Percentiles rank a stretch among this genome's conserved stretches.
phyloP scores from a whole-genome alignment of 2,888 invertebrate species.

The Ormyrus thymus region DNA sequence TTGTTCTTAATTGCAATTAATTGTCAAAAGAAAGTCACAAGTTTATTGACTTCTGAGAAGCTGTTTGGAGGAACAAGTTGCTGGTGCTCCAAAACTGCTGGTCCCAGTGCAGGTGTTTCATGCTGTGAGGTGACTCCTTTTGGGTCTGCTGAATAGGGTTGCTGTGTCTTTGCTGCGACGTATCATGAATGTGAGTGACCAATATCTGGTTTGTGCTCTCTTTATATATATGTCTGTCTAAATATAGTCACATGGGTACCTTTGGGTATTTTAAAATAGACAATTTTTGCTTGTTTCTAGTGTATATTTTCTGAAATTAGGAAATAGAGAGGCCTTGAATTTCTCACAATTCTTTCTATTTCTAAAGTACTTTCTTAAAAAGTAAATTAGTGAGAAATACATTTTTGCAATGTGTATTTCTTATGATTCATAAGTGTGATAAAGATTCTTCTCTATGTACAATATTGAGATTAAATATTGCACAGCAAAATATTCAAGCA shows the following conservation, averaged over 20 bases:
- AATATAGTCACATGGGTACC: slow-evolving; percentile 38
- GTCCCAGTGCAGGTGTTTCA: slow-evolving; percentile 15
- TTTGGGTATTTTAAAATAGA: slow-evolving; percentile 43
- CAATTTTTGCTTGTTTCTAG: slow-evolving; percentile 15
- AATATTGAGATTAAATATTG: too few species aligned
- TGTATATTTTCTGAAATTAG: too few species aligned
- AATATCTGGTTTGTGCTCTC: slow-evolving; percentile 20
- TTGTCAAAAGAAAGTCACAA: slow-evolving; percentile 49
- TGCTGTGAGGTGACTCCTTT: neutral
- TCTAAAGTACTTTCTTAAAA: too few species aligned
- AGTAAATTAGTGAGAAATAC: too few species aligned
- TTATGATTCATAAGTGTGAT: slow-evolving; percentile 8
- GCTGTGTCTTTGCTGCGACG: slow-evolving; percentile 52
- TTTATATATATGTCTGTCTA: slow-evolving; percentile 31
- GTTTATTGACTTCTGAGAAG: slow-evolving; percentile 30
- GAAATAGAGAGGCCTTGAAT: too few species aligned
- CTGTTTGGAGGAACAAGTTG: neutral
- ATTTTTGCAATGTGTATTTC: neutral
- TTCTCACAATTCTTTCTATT: too few species aligned
- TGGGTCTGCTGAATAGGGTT: slow-evolving; percentile 10
- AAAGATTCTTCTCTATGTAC: too few species aligned
- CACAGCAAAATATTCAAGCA: too few species aligned
- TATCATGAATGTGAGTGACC: slow-evolving; percentile 60
- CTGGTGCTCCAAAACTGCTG: neutral
- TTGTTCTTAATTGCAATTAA: slow-evolving; percentile 52